Base-by-base conservation (phyloP, 2,888 invertebrate genomes). In the Tubulanus polymorphus region DNA sequence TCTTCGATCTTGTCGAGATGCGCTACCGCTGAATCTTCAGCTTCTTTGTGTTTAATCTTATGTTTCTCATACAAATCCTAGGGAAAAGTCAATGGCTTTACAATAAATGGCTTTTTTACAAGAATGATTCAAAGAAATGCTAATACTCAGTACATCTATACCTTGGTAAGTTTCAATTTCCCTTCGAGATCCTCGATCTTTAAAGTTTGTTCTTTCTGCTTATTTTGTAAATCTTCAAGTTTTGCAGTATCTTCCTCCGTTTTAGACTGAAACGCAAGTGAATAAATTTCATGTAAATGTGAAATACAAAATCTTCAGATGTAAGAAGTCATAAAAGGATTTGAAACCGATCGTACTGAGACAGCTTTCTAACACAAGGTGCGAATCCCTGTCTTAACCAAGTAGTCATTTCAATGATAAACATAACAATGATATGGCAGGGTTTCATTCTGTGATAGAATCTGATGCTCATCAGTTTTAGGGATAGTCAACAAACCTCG, bases 401-500 rank as follows among this genome's bases (percentile, higher is more conserved):
- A n/a, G n/a, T n/a, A n/a, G n/a, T n/a, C n/a, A n/a, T n/a, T n/a
- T n/a, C n/a, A n/a, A n/a, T n/a, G n/a, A n/a, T n/a, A n/a, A n/a
- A n/a, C n/a, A n/a, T n/a, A n/a, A n/a, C n/a, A n/a, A n/a, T n/a
- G n/a, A n/a, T n/a, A n/a, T n/a, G n/a, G n/a, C n/a, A n/a, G n/a
- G n/a, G n/a, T n/a, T n/a, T n/a, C n/a, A n/a, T n/a, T n/a, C n/a
- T n/a, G n/a, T n/a, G n/a, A n/a, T n/a, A n/a, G n/a, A n/a, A n/a
- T n/a, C n/a, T n/a, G n/a, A n/a, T n/a, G n/a, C n/a, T 32, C 10
- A 32, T 32, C 10, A 32, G 35, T 12, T 23, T 18, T n/a, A 12
- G 35, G 32, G 1, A 18, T 61, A 1, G 26, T 15, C 8, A 23
- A 46, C 53, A 65, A 84, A 93, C 92, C 85, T 91, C 89, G 65